These are phyloP conservation scores for Diplosoma virens DNA, from an alignment of 23 tunicate species.

Conservation along the genomic window DNA sequence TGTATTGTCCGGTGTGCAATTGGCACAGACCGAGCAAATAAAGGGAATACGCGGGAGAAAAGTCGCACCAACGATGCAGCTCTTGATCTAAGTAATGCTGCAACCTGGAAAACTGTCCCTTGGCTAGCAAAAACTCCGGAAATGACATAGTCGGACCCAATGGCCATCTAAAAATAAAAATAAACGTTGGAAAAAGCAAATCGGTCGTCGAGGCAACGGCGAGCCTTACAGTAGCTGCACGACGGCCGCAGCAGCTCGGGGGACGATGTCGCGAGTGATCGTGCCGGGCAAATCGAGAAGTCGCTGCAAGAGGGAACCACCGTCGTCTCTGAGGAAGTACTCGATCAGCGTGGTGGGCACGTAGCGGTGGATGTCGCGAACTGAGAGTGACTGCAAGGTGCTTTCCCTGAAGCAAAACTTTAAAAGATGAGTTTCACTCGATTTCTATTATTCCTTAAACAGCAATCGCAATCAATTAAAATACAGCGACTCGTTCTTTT, in stretches of 20 bases:
- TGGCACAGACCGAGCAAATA: constrained; percentile 69
- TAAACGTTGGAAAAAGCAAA: neutral
- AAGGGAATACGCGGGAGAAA: constrained; percentile 38
- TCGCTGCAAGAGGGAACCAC: constrained; percentile 33
- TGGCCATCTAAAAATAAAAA: constrained; percentile 65
- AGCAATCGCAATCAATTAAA: no score
- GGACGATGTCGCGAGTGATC: constrained; percentile 10
- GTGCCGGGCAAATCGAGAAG: constrained; percentile 20
- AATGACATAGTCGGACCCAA: constrained; percentile 66
- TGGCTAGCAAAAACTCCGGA: constrained; percentile 60
- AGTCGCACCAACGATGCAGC: constrained; percentile 53
- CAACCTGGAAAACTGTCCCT: constrained; percentile 48
- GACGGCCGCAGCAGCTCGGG: constrained; percentile 29
- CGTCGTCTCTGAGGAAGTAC: constrained; percentile 41
- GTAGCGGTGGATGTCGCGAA: neutral
- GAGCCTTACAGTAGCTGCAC: constrained; percentile 66
- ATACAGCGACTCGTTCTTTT: no score
- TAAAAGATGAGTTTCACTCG: no score
- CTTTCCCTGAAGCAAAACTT: constrained; percentile 37
- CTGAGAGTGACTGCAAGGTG: constrained; percentile 50
- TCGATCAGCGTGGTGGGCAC: constrained; percentile 32
- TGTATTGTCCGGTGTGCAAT: constrained; percentile 59
- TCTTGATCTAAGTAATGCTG: constrained; percentile 44
- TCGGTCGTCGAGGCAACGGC: neutral
- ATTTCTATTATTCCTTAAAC: no score